phyloP scores from a whole-genome alignment of 2,113 vertebrate genomes.

The Scytalopus superciliaris region DNA sequence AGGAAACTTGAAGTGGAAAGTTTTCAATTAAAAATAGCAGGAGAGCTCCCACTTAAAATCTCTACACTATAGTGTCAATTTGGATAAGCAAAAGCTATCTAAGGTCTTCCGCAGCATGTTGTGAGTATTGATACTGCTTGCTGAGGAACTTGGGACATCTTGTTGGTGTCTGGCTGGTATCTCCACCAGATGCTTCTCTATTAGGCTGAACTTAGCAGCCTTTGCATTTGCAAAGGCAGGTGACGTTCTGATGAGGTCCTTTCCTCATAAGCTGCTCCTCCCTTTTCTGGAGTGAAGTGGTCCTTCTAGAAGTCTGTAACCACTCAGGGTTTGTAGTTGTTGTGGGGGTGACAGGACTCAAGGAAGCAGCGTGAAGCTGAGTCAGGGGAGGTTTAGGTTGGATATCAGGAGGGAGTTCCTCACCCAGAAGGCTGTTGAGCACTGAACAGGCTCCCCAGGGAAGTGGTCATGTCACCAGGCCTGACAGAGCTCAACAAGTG shows the following conservation, averaged over 20 bases:
- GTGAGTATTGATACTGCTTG: not conserved
- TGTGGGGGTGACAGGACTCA: not conserved
- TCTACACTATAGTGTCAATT: accelerated
- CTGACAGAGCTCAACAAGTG: not conserved
- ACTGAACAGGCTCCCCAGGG: not conserved
- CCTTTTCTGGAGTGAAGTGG: not conserved
- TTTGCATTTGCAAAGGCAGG: not conserved
- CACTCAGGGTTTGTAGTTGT: not conserved
- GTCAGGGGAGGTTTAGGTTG: not conserved
- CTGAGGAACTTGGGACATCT: not conserved
- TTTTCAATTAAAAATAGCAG: not conserved
- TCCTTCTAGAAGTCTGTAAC: not conserved
- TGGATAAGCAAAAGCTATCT: not conserved
- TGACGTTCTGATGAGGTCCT: not conserved
- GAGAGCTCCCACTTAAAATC: not conserved
- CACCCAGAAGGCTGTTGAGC: not conserved
- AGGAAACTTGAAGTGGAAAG: not conserved
- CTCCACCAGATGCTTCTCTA: not conserved
- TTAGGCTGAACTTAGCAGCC: not conserved
- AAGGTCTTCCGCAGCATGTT: not conserved
- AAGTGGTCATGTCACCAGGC: not conserved
- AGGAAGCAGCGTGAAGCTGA: not conserved
- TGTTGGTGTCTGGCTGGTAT: not conserved
- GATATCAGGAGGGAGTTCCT: not conserved
- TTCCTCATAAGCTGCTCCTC: not conserved